phyloP scores from a whole-genome alignment of 2,888 invertebrate species.

The Agrotis ipsilon region DNA sequence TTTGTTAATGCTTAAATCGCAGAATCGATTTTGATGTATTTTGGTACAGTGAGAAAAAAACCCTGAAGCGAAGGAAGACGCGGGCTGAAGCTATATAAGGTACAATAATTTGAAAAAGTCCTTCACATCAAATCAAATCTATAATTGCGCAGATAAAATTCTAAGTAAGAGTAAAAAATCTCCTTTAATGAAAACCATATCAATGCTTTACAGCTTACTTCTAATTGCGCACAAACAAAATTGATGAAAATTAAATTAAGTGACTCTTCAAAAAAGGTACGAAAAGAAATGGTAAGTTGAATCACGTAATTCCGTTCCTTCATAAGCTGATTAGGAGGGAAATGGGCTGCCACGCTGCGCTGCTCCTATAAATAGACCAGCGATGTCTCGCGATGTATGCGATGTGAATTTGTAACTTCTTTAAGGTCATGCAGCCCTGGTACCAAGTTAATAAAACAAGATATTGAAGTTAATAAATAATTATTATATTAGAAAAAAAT shows the following conservation, averaged over 20 bases:
- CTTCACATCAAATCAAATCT: constrained; percentile 1
- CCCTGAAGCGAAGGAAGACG: too few species aligned
- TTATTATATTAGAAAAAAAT: too few species aligned
- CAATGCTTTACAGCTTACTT: not conserved
- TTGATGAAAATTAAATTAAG: constrained; percentile 23
- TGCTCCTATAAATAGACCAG: constrained; percentile 32
- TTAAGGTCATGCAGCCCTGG: constrained; percentile 45
- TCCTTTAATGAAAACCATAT: not conserved
- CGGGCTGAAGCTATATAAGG: too few species aligned
- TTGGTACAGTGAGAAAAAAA: too few species aligned
- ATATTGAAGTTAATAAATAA: not conserved
- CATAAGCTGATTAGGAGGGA: constrained; percentile 64
- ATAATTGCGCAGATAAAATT: not conserved
- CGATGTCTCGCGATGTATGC: constrained; percentile 7
- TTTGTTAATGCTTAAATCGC: too few species aligned
- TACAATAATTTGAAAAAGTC: not conserved
- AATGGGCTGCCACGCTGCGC: constrained; percentile 53
- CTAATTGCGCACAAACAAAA: constrained; percentile 37
- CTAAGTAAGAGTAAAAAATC: not conserved
- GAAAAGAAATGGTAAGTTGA: constrained; percentile 35
- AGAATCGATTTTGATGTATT: too few species aligned
- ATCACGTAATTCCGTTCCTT: constrained; percentile 57
- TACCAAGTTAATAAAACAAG: constrained; percentile 22
- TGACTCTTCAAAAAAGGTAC: constrained; percentile 14
- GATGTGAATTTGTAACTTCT: constrained; percentile 25